phyloP scores from a whole-genome alignment of 2,113 vertebrate species.

The Calonectris borealis region DNA sequence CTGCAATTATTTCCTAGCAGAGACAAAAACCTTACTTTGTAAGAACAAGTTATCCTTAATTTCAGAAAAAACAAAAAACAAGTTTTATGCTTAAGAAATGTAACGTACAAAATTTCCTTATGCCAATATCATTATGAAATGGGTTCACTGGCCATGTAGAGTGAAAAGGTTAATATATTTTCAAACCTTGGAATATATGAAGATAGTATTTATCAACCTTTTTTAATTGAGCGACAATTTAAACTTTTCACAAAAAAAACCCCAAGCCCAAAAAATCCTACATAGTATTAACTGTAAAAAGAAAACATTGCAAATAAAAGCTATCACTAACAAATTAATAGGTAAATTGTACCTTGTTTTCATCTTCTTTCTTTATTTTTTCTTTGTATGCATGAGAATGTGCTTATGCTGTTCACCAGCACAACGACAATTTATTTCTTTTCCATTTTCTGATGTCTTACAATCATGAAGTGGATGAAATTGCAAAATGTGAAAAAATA shows the following conservation, averaged over 20 bases:
- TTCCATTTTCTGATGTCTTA: not conserved
- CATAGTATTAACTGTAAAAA: not conserved
- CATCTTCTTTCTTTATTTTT: not conserved
- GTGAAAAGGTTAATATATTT: not conserved
- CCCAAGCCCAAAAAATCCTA: not conserved
- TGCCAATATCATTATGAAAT: not conserved
- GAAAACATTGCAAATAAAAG: not conserved
- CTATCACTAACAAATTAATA: not conserved
- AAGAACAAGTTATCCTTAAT: not conserved
- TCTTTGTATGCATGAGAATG: not conserved
- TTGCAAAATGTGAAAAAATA: not conserved
- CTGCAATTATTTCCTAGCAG: not conserved
- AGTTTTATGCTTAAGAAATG: not conserved
- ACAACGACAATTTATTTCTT: not conserved
- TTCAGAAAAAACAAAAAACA: not conserved
- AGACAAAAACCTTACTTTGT: not conserved
- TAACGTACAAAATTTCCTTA: not conserved
- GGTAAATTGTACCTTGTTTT: not conserved
- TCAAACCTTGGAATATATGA: not conserved
- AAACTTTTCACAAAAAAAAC: not conserved
- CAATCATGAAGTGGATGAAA: not conserved
- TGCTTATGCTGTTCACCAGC: not conserved
- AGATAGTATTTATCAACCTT: not conserved
- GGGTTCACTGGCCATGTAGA: not conserved
- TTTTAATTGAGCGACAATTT: not conserved